phyloP scores from a whole-genome alignment of 2,797 vertebrate species.

The Phrynocephalus guinanensis region DNA sequence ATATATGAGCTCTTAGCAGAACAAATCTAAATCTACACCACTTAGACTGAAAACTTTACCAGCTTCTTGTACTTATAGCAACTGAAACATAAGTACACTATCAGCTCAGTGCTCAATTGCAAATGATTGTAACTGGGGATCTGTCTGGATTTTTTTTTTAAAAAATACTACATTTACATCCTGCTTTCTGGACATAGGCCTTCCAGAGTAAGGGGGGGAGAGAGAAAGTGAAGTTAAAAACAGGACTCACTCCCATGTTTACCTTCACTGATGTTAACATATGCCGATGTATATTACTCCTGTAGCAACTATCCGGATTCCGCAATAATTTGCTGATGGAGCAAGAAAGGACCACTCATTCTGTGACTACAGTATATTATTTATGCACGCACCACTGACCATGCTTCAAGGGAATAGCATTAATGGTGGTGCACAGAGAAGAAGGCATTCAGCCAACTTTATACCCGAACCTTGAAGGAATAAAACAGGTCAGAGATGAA shows the following conservation, averaged over 20 bases:
- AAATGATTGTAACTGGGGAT: slow-evolving; percentile 37
- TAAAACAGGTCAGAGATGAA: slow-evolving; percentile 81
- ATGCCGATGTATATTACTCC: slow-evolving; percentile 66
- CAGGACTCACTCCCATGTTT: slow-evolving; percentile 30
- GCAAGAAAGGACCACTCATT: slow-evolving; percentile 67
- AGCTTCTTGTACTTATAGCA: slow-evolving; percentile 3
- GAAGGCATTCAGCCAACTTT: slow-evolving; percentile 78
- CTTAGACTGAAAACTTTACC: neutral
- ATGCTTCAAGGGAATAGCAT: slow-evolving; percentile 68
- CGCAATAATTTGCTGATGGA: slow-evolving; percentile 68
- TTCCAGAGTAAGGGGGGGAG: slow-evolving; percentile 29
- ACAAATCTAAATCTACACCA: neutral
- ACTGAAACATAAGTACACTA: slow-evolving; percentile 38
- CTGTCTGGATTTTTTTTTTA: slow-evolving; percentile 32
- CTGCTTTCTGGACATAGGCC: slow-evolving; percentile 53
- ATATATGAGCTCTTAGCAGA: neutral
- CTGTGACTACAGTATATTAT: slow-evolving; percentile 71
- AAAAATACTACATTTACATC: slow-evolving; percentile 45
- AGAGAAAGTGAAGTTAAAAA: slow-evolving; percentile 48
- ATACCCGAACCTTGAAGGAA: slow-evolving; percentile 76
- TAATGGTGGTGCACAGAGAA: slow-evolving; percentile 57
- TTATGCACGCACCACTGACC: slow-evolving; percentile 69
- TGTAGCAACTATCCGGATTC: slow-evolving; percentile 64
- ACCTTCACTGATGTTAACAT: slow-evolving; percentile 48
- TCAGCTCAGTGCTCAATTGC: slow-evolving; percentile 56